phyloP scores from a whole-genome alignment of 2,113 vertebrate species.

The Triplophysa dalaica region DNA sequence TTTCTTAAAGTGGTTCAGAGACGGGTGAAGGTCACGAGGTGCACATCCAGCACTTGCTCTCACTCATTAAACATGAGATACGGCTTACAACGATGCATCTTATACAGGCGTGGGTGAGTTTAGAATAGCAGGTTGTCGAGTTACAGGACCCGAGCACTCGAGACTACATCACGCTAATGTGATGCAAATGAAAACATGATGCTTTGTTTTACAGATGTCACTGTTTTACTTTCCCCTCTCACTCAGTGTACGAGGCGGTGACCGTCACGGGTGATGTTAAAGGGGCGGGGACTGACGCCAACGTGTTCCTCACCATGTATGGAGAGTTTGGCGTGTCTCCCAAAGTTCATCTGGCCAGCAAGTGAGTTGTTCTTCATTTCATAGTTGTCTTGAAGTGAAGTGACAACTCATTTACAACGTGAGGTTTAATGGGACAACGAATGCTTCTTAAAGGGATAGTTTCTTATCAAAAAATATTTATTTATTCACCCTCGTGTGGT shows the following conservation, averaged over 20 bases:
- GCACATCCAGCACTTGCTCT: constrained; percentile 17
- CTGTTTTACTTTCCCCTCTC: constrained; percentile 35
- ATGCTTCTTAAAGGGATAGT: no score
- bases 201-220: not conserved
- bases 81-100: constrained; percentile 31
- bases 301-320: constrained; percentile 93
- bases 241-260: constrained; percentile 92
- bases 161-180: constrained; percentile 6
- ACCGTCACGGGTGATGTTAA: constrained; percentile 90
- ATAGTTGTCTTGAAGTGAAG: not conserved
- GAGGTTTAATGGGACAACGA: no score
- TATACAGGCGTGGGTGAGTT: constrained; percentile 15
- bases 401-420: no score
- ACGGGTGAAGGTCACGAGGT: not conserved
- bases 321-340: constrained; percentile 93
- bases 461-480: no score
- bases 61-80: constrained; percentile 31
- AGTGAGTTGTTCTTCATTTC: constrained; percentile 78
- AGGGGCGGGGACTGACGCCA: constrained; percentile 92
- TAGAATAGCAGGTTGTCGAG: constrained; percentile 26
- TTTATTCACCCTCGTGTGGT: no score
- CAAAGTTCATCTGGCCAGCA: constrained; percentile 96
- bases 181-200: constrained; percentile 21
- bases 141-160: constrained; percentile 2
- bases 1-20: not conserved